These are phyloP conservation scores for Toxotes lorentzi DNA, from an alignment of 2,797 vertebrate species.

Conservation along the genomic window DNA sequence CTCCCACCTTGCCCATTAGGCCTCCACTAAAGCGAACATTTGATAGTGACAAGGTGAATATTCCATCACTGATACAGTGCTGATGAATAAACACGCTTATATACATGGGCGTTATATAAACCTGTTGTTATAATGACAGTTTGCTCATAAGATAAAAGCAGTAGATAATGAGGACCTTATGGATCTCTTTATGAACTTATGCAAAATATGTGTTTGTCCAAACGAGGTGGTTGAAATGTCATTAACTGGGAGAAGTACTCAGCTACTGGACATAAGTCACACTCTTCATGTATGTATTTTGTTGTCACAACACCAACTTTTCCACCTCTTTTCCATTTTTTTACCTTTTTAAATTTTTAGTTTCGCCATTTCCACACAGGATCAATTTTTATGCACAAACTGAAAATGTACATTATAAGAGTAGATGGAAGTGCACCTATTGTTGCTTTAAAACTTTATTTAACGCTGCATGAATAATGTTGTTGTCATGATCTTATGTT, in stretches of 20 bases:
- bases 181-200: too few relatives aligned
- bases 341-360: too few relatives aligned
- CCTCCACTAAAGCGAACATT: conserved; percentile 43
- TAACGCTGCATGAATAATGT: too few relatives aligned
- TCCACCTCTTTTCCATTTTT: background rate
- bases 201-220: too few relatives aligned
- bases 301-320: background rate
- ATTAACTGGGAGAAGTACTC: too few relatives aligned
- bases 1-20: conserved; percentile 57
- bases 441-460: too few relatives aligned
- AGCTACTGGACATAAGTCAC: too few relatives aligned
- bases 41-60: conserved; percentile 36
- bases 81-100: conserved; percentile 14
- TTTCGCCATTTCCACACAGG: too few relatives aligned
- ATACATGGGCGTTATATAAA: background rate
- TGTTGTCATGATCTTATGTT: background rate
- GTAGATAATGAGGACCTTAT: background rate
- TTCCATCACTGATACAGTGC: conserved; percentile 24
- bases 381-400: too few relatives aligned
- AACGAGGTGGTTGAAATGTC: too few relatives aligned
- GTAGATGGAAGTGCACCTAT: too few relatives aligned
- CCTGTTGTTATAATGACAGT: background rate
- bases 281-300: background rate
- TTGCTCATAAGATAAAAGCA: background rate
- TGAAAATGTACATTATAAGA: too few relatives aligned